A percentile compares a stretch with the other conserved stretches of the same genome.
phyloP scores from a whole-genome alignment of 2,797 vertebrate species.

The Cryptoprocta ferox region DNA sequence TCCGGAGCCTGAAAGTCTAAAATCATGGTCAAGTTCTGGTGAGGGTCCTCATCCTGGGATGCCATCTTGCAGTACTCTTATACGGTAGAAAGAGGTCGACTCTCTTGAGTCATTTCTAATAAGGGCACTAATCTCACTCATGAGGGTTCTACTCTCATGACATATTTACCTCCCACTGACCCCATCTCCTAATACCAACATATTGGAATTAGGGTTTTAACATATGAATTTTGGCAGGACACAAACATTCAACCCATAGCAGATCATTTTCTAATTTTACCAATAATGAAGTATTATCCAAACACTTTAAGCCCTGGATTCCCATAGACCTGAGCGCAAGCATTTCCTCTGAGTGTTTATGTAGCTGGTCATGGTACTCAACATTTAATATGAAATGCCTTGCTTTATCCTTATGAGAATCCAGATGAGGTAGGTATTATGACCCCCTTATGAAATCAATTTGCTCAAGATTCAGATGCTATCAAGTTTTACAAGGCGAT shows the following conservation, averaged over 20 bases:
- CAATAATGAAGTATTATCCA: background rate
- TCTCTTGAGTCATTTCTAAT: background rate
- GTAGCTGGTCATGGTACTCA: background rate
- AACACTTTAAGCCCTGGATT: background rate
- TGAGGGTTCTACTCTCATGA: background rate
- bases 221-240: background rate
- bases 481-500: background rate
- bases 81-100: background rate
- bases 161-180: background rate
- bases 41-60: background rate
- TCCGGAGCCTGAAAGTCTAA: background rate
- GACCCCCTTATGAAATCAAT: background rate
- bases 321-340: background rate
- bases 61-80: background rate
- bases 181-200: background rate
- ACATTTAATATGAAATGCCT: background rate
- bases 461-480: background rate
- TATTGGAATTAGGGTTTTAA: background rate
- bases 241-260: background rate
- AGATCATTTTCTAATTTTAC: constrained; percentile 32
- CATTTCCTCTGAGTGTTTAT: background rate
- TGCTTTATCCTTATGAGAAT: background rate
- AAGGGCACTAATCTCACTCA: background rate
- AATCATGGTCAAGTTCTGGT: background rate
- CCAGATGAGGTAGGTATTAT: background rate